phyloP scores from a whole-genome alignment of 37 sponge, comb jelly and placozoan genomes.

The Eunapius fragilis region DNA sequence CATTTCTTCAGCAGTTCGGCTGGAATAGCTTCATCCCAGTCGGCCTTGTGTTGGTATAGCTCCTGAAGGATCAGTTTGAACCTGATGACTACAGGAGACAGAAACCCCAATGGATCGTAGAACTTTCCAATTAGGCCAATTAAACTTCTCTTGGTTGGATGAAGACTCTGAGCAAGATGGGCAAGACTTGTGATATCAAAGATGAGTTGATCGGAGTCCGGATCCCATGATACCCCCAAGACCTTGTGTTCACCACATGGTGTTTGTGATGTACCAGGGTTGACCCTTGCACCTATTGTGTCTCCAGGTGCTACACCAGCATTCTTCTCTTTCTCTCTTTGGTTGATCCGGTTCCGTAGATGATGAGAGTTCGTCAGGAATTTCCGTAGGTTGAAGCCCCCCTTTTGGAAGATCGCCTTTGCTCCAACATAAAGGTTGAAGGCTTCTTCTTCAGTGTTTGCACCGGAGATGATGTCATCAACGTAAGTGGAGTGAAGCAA shows the following conservation, averaged over 20 bases:
- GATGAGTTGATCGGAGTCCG: conserved; percentile 6
- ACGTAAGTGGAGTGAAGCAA: conserved; percentile 24
- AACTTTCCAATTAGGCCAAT: conserved; percentile 11
- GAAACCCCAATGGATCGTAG: conserved; percentile 25
- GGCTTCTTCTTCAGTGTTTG: conserved; percentile 23
- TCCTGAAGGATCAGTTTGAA: conserved; percentile 27
- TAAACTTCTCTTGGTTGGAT: conserved; percentile 15
- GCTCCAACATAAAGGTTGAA: neutral
- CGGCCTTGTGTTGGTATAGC: conserved; percentile 2
- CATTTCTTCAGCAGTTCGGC: conserved; percentile 1
- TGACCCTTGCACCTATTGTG: neutral
- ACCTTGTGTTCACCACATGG: conserved; percentile 20
- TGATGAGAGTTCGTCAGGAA: conserved; percentile 15
- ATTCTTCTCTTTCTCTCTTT: neutral
- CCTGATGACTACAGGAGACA: conserved; percentile 12
- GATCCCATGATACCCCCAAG: conserved; percentile 21
- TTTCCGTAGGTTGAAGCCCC: conserved; percentile 32
- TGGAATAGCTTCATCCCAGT: conserved; percentile 22
- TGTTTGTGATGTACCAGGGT: neutral
- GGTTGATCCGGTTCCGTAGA: neutral
- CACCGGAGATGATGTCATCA: conserved; percentile 28
- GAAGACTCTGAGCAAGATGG: neutral
- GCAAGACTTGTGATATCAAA: conserved; percentile 12
- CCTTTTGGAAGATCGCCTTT: conserved; percentile 5
- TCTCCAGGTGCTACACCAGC: neutral